Conservation (phyloP, 2,113 vertebrate genomes). For the Vicugna pacos region DNA sequence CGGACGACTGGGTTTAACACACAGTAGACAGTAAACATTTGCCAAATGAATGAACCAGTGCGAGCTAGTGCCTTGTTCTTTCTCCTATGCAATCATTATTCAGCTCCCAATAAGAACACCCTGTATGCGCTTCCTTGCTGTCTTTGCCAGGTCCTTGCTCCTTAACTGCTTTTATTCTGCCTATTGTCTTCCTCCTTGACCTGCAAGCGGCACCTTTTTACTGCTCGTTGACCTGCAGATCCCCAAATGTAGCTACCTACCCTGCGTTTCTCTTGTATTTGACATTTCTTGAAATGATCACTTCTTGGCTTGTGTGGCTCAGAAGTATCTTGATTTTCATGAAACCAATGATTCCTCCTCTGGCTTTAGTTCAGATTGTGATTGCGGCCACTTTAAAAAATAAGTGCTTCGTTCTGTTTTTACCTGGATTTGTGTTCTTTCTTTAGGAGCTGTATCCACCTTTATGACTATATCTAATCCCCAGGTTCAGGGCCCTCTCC, state of each 20-base stretch:
- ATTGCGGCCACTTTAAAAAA: not conserved
- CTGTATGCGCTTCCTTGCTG: not conserved
- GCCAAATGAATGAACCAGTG: not conserved
- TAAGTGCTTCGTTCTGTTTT: not conserved
- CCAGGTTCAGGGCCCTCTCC: not conserved
- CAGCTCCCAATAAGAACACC: not conserved
- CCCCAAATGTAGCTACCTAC: not conserved
- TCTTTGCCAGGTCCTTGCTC: not conserved
- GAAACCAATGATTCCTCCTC: not conserved
- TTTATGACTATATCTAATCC: not conserved
- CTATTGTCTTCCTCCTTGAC: not conserved
- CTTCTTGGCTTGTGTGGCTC: not conserved
- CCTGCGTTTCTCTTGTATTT: not conserved
- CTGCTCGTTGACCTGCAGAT: not conserved
- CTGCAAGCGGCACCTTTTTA: not conserved
- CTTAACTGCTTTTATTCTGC: not conserved
- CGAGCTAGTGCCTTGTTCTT: not conserved
- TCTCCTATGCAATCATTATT: not conserved
- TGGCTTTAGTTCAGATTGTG: not conserved
- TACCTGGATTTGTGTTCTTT: not conserved
- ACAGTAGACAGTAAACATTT: not conserved
- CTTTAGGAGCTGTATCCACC: not conserved
- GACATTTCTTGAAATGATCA: not conserved
- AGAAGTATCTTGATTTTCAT: not conserved
- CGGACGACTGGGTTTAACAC: not conserved